Evolutionary conservation across 2,888 invertebrate species (phyloP).

Genomic region (Strigamia maritima): DNA sequence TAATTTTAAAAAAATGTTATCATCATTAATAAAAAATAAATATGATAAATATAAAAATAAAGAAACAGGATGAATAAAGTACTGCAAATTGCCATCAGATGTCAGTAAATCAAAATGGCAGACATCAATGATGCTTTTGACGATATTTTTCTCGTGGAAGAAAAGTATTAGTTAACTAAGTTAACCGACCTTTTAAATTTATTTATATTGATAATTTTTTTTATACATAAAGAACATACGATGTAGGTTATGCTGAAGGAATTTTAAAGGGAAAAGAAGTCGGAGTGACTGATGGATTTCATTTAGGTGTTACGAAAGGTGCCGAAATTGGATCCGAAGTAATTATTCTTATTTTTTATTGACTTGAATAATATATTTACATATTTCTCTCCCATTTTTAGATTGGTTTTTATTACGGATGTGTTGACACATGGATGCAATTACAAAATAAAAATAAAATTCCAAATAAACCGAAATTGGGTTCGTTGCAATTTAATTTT

Average conservation of each 20-base stretch:
- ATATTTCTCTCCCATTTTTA: background rate
- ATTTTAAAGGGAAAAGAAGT: background rate
- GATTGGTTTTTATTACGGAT: background rate
- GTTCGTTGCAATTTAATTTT: background rate
- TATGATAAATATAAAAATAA: no score
- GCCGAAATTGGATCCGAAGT: constrained; percentile 6
- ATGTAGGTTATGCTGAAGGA: background rate
- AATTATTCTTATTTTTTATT: background rate
- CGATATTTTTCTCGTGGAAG: background rate
- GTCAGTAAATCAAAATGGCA: background rate
- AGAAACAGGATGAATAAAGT: no score
- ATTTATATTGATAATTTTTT: background rate
- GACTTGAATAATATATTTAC: background rate
- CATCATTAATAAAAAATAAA: no score
- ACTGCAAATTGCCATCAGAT: no score
- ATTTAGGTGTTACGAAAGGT: background rate
- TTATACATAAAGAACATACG: background rate
- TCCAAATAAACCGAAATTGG: background rate
- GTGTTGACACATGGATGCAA: background rate
- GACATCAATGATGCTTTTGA: background rate
- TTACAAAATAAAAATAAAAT: background rate
- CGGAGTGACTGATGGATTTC: background rate
- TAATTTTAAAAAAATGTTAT: no score
- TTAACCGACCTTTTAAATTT: background rate
- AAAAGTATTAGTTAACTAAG: background rate